A percentile compares a stretch with the other conserved stretches of the same genome.
Evolutionary conservation across 2,888 invertebrate species (phyloP).

Genomic region (Drosophila ustulata): DNA sequence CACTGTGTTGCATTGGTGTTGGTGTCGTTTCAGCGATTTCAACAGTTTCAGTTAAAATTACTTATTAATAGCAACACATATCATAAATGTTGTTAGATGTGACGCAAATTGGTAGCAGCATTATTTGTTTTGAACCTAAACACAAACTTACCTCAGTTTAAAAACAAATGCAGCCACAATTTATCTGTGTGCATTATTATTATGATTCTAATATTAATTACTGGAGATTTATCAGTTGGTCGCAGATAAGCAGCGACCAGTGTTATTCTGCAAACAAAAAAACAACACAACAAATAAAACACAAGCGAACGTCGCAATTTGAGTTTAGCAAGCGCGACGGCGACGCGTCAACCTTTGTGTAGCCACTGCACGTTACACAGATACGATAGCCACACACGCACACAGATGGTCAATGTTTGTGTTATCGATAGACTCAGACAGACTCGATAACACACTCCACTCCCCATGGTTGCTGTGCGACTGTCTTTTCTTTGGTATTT

Average conservation of each 20-base stretch:
- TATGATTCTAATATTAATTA: background rate
- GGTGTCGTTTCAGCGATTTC: background rate
- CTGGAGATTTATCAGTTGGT: constrained; percentile 26
- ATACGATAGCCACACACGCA: constrained; percentile 14
- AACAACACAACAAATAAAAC: constrained; percentile 5
- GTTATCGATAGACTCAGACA: constrained; percentile 30
- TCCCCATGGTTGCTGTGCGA: background rate
- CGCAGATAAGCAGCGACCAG: constrained; percentile 30
- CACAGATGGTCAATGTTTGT: constrained; percentile 8
- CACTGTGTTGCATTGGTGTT: background rate
- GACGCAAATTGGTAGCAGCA: constrained; percentile 13
- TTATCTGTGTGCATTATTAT: constrained; percentile 12
- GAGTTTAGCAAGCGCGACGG: constrained; percentile 4
- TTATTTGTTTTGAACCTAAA: constrained; percentile 39
- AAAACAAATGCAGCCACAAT: constrained; percentile 37
- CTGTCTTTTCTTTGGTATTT: background rate
- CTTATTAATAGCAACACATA: constrained; percentile 9
- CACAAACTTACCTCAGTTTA: constrained; percentile 40
- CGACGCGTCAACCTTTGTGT: constrained; percentile 41
- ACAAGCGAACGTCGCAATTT: constrained; percentile 44
- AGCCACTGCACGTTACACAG: constrained; percentile 22
- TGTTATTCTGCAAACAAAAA: constrained; percentile 6
- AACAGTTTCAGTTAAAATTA: constrained; percentile 12
- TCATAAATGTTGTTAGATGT: constrained; percentile 1
- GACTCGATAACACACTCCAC: constrained; percentile 25